A percentile compares a stretch with the other conserved stretches of the same genome.
Evolutionary conservation across 2,797 vertebrate genomes (phyloP).

Genomic region (Peromyscus attwateri): DNA sequence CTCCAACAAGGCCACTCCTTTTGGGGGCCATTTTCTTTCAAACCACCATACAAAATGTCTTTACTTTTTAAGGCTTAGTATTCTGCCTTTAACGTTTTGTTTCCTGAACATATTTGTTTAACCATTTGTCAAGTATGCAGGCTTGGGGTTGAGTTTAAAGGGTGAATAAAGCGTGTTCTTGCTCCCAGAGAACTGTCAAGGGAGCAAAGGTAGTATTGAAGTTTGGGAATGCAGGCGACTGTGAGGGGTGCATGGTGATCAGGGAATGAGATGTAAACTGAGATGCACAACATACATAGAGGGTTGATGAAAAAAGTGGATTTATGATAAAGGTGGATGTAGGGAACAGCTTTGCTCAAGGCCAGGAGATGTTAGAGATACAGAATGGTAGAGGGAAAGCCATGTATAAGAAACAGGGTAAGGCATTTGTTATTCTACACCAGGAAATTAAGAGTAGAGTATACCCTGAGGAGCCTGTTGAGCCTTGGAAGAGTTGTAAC

Average conservation of each 20-base stretch:
- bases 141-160: background rate
- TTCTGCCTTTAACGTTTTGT: conserved; percentile 46
- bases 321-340: background rate
- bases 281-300: background rate
- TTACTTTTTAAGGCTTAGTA: background rate
- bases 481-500: background rate
- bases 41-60: background rate
- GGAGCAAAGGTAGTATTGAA: background rate
- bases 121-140: conserved; percentile 52
- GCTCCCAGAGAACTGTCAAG: background rate
- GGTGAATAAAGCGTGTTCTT: background rate
- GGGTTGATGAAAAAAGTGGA: too few species aligned
- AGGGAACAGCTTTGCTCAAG: background rate
- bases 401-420: too few species aligned
- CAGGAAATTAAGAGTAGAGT: background rate
- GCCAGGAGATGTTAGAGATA: background rate
- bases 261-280: background rate
- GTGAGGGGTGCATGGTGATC: rapidly evolving
- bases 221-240: background rate
- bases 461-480: background rate
- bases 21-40: background rate
- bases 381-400: background rate
- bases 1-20: background rate
- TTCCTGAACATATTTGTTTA: conserved; percentile 46
- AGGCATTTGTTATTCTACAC: background rate